Percentiles rank a stretch among this genome's conserved stretches.
These are phyloP conservation scores for Spheniscus mendiculus DNA, from an alignment of 2,113 vertebrate genomes.

Conservation along the genomic window DNA sequence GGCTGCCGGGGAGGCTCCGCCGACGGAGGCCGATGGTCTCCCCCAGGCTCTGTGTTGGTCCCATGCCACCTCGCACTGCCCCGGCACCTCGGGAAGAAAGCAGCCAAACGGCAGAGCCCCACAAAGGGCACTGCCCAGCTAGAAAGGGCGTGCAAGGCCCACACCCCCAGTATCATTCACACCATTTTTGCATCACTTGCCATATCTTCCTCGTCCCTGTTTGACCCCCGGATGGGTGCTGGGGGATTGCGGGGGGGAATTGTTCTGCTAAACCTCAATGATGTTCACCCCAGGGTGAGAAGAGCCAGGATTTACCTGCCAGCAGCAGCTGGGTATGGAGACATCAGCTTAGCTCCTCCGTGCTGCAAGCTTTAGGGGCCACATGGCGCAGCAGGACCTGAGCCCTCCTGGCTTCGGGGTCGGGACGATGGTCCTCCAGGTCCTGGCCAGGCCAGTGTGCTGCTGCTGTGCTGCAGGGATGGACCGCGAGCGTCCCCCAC, in stretches of 20 bases:
- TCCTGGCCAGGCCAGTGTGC: not conserved
- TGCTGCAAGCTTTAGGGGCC: not conserved
- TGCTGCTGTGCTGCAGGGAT: not conserved
- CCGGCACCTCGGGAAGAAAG: fast-evolving
- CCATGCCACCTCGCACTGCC: fast-evolving
- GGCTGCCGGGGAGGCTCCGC: not conserved
- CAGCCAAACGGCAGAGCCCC: not conserved
- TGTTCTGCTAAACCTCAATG: not conserved
- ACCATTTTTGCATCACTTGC: not conserved
- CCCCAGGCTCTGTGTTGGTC: not conserved
- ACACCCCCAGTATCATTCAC: not conserved
- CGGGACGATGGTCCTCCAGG: not conserved
- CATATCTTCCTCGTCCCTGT: not conserved
- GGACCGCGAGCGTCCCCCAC: fast-evolving
- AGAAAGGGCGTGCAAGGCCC: not conserved
- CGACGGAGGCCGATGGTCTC: not conserved
- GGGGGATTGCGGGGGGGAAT: not conserved
- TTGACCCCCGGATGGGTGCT: not conserved
- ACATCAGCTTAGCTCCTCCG: not conserved
- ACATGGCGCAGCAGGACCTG: not conserved
- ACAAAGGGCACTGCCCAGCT: not conserved
- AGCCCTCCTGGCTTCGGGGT: fast-evolving
- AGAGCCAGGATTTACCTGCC: not conserved
- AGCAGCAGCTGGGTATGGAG: not conserved
- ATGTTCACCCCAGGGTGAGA: fast-evolving